Evolutionary conservation across 2,797 vertebrate species (phyloP), one percentile per base, ranked within the genome.

Genomic region (Gastrophryne carolinensis): DNA sequence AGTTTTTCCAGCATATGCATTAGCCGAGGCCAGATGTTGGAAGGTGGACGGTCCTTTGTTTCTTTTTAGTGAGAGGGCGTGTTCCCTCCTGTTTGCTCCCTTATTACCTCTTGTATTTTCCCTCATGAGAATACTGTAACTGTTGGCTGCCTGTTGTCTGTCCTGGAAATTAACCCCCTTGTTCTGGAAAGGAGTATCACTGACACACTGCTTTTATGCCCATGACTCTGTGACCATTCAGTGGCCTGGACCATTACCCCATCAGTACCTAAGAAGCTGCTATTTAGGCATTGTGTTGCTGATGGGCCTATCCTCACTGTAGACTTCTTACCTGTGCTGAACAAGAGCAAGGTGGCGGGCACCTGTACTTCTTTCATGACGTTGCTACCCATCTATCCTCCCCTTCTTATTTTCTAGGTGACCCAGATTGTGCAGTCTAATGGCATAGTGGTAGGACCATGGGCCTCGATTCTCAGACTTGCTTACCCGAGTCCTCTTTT

Each of bases 401-500:
- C 56, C 66, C 32, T 30, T 13, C 61, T 52, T 61, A 54, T 62
- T 63, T 56, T 70, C 47, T 76, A 76, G 58, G 65, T 76, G 63
- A 56, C 47, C 66, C 66, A 49, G 49, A 32, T 70, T 63, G 47
- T 72, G 52, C 37, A 39, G 58, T 54, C 60, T 71, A 64, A 57
- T 52, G 44, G 73, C 56, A 32, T 69, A 77, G 37, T 60, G 50
- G 66, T 47, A 71, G 67, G 67, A 60, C 75, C 60, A 13, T 77
- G 52, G 50, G 58, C 60, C 49, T 71, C 56, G 66, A 37, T 65
- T 63, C 34, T 56, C 35, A 72, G 75, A 72, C 50, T 57, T 65
- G 75, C 67, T 57, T 62, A 41, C 35, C 67, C 2, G 75, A 65
- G 60, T 72, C 52, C 52, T 72, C 75, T 78, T 53, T 78, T 65